Conservation (phyloP, 2,888 invertebrate species). For the Lordiphosa andalusiaca region DNA sequence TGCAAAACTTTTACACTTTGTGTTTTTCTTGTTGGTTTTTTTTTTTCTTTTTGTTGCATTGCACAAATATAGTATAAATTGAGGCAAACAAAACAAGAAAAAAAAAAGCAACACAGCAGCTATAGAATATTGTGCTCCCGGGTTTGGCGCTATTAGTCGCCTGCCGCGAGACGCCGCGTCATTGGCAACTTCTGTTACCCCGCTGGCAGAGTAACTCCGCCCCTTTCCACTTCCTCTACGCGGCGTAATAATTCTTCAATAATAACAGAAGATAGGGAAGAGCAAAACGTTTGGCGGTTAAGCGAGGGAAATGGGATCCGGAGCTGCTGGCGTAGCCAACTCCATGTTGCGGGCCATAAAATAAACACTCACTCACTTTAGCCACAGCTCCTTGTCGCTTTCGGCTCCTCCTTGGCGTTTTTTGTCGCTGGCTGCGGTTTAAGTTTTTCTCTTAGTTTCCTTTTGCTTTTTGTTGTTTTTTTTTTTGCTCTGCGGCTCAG, state of each 20-base stretch:
- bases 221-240: constrained; percentile 18
- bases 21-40: not conserved
- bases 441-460: constrained; percentile 39
- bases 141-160: constrained; percentile 56
- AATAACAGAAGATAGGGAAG: constrained; percentile 45
- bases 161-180: constrained; percentile 25
- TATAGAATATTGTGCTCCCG: constrained; percentile 26
- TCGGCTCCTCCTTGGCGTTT: constrained; percentile 40
- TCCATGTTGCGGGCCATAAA: constrained; percentile 60
- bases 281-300: constrained; percentile 34
- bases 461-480: constrained; percentile 6
- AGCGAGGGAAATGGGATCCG: constrained; percentile 28
- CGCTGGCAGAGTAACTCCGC: constrained; percentile 1
- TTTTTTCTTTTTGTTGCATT: constrained; percentile 44
- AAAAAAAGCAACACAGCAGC: constrained; percentile 21
- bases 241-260: constrained; percentile 70
- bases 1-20: constrained; percentile 70
- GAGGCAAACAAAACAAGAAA: constrained; percentile 16
- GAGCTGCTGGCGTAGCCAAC: constrained; percentile 41
- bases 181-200: constrained; percentile 58
- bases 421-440: constrained; percentile 59
- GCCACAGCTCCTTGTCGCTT: constrained; percentile 50
- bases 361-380: constrained; percentile 67
- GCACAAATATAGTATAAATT: constrained; percentile 38
- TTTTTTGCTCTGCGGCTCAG: constrained; percentile 59